Evolutionary conservation across 2,888 invertebrate genomes (phyloP), one percentile per base, ranked within the genome.

Genomic region (Ceraclea dissimilis): DNA sequence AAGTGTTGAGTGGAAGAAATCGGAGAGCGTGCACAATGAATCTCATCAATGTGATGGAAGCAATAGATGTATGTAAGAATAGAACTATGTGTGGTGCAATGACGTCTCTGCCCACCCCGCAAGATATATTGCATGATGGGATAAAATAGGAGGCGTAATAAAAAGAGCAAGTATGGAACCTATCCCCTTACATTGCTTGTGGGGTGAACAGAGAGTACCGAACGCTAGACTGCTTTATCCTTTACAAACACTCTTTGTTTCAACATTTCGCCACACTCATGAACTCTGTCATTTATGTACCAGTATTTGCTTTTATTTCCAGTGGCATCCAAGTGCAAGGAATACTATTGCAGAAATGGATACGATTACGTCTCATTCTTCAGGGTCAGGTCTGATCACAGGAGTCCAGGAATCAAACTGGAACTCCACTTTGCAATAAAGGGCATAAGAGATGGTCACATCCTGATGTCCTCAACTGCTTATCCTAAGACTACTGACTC

Each of bases 381-480:
- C 64, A 69, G 69, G 22, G 70, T 84, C 0, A 66, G 67, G 19
- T 49, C 46, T 16, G 57, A 52, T 19, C 56, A 52, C 11, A 59
- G 16, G 52, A 64, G n/a, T 57, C 64, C 26, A 50, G 63, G 51
- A 44, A 61, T 67, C 59, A 72, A 65, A 18, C 71, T 70, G 13
- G 84, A 84, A 64, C 80, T 87, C 69, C 85, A 85, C 65, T 78
- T 87, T 52, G 82, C 83, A 1, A 83, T 87, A 21, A 70, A 84
- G 62, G 83, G 83, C 0, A 68, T 75, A 0, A 84, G 82, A 67
- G 84, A 88, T 67, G 87, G 86, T 0, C 87, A 87, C 64, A 83
- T 88, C 47, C 68, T 86, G 19, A 68, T 88, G 8, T 80, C 86
- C 0, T 72, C 82, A 1, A 73, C 74, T 0, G 67, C 71, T 0